A percentile compares a stretch with the other conserved stretches of the same genome.
These are phyloP conservation scores for Muntiacus reevesi DNA, from an alignment of 2,113 vertebrate genomes.

Conservation along the genomic window DNA sequence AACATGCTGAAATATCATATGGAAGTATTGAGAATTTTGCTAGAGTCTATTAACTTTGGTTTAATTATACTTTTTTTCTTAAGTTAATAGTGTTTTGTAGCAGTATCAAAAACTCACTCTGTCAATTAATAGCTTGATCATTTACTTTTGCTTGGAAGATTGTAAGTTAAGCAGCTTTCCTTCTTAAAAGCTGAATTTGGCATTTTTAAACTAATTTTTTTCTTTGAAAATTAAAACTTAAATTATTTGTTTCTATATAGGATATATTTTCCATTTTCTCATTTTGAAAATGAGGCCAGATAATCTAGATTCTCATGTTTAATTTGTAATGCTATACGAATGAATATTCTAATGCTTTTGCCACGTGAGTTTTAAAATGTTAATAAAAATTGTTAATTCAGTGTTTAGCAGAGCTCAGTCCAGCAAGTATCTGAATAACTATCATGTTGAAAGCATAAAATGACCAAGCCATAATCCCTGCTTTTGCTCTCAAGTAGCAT, in stretches of 20 bases:
- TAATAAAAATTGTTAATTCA: conserved; percentile 21
- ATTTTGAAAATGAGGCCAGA: conserved; percentile 7
- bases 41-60: conserved; percentile 23
- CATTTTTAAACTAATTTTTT: neutral
- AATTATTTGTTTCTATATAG: neutral
- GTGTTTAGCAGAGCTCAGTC: neutral
- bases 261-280: conserved; percentile 7
- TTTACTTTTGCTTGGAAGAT: conserved; percentile 7
- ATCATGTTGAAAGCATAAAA: neutral
- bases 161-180: neutral
- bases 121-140: conserved; percentile 12
- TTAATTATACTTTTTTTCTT: conserved; percentile 13
- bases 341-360: neutral
- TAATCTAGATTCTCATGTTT: neutral
- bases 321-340: neutral
- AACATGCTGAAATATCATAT: neutral
- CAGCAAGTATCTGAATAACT: neutral
- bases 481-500: conserved; percentile 22
- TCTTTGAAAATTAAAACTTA: conserved; percentile 40
- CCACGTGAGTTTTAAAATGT: neutral
- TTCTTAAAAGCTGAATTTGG: conserved; percentile 9
- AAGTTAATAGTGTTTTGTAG: neutral
- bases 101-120: neutral
- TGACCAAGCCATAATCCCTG: neutral
- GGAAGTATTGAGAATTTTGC: neutral